Evolutionary conservation across 92 coral and sea anemone genomes (phyloP), one percentile per base, ranked within the genome.

Genomic region (Epizoanthus ramosus): DNA sequence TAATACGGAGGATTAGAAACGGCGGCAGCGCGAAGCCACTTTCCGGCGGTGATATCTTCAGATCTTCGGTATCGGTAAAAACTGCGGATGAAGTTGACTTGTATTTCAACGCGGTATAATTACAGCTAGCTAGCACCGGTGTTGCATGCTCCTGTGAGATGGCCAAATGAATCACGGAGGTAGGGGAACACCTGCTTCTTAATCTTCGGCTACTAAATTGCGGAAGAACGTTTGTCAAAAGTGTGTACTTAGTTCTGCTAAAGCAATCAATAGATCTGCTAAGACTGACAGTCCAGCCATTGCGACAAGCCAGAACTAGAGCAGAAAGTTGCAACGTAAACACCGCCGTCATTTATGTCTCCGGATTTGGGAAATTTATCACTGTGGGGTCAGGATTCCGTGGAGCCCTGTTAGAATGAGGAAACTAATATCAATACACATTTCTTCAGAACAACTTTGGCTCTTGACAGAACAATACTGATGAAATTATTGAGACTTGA

Each of bases 191-290:
- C 31, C 75, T 71, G 58, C 75, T 17, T 18, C 4, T 7, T 41
- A n/a, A 18, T 35, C 57, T 18, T 7, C 50, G 9, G 28, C 74
- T 22, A 41, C 74, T n/a, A 56, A 71, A 41, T 35, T 71, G 75
- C 31, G 33, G 75, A 41, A 15, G 50, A 17, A 21, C n/a, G 58
- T 43, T 56, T 71, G 75, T 71, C 75, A 71, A 39, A 8, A 43
- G 18, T 43, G 57, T 71, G 75, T 71, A 71, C n/a, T 71, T 71
- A 71, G 75, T 71, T 71, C 57, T 43, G 57, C n/a, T 25, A 71
- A 43, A 41, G 50, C 50, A 16, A 71, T 71, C 75, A 71, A 39
- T 15, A 71, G 4, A 71, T 71, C 28, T 37, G 31, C 43, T 43
- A 10, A 6, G 54, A 69, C 54, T 71, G 75, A 41, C 58, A 71